Evolutionary conservation across 2,888 invertebrate species (phyloP).

Genomic region (Chrysolina americana): DNA sequence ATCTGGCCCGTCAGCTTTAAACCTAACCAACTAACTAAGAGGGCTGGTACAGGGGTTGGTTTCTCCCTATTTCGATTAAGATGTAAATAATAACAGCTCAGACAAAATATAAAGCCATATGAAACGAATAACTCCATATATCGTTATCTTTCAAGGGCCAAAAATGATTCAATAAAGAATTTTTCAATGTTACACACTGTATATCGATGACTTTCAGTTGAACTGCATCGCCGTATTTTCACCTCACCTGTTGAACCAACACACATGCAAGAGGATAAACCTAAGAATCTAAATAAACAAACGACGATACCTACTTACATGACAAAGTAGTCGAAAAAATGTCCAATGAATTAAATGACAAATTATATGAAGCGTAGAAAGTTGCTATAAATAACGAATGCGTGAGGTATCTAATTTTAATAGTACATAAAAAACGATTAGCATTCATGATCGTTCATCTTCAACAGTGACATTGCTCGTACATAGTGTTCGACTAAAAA

Average conservation of each 20-base stretch:
- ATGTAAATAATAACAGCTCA: too few species aligned
- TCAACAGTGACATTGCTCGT: constrained; percentile 38
- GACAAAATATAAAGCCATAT: too few species aligned
- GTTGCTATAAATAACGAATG: constrained; percentile 17
- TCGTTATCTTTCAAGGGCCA: too few species aligned
- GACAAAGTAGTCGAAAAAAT: constrained; percentile 22
- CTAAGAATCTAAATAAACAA: constrained; percentile 10
- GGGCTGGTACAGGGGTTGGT: too few species aligned
- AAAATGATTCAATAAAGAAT: too few species aligned
- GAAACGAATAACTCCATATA: too few species aligned
- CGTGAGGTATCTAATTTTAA: constrained; percentile 19
- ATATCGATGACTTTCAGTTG: neutral
- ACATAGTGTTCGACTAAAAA: constrained; percentile 20
- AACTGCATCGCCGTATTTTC: neutral
- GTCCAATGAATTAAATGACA: constrained; percentile 4
- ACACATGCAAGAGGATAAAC: neutral
- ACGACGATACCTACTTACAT: constrained; percentile 13
- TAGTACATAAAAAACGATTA: constrained; percentile 35
- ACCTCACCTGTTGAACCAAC: neutral
- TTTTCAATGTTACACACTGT: neutral
- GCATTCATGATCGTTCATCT: constrained; percentile 37
- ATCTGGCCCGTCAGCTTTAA: too few species aligned
- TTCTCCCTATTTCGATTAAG: too few species aligned
- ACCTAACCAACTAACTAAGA: too few species aligned
- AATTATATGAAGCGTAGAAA: constrained; percentile 8